A percentile compares a stretch with the other conserved stretches of the same genome.
These are phyloP conservation scores for Notocelia uddmanniana DNA, from an alignment of 2,888 invertebrate genomes.

Conservation along the genomic window DNA sequence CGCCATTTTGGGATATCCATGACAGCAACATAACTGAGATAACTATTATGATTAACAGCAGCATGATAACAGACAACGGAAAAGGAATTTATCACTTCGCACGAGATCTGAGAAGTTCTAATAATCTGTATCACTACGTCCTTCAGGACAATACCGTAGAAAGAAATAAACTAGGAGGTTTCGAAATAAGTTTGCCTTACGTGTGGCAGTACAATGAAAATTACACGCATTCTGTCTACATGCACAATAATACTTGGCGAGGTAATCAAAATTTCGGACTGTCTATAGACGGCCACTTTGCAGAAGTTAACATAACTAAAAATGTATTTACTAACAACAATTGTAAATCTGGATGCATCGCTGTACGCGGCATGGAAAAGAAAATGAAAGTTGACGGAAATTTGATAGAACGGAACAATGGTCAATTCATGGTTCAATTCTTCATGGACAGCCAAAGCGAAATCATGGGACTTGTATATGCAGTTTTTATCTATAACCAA, in stretches of 20 bases:
- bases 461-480: conserved; percentile 93
- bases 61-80: conserved; percentile 94
- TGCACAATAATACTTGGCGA: conserved; percentile 95
- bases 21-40: conserved; percentile 96
- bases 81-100: conserved; percentile 95
- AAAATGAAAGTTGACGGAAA: conserved; percentile 94
- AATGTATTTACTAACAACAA: conserved; percentile 94
- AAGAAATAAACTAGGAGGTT: conserved; percentile 94
- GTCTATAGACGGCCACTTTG: conserved; percentile 96
- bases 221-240: conserved; percentile 95
- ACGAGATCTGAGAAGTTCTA: conserved; percentile 96
- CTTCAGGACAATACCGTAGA: conserved; percentile 94
- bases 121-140: conserved; percentile 98
- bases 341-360: conserved; percentile 92
- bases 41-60: conserved; percentile 94
- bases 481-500: conserved; percentile 91
- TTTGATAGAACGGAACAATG: conserved; percentile 91
- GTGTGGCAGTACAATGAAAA: conserved; percentile 98
- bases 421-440: conserved; percentile 94
- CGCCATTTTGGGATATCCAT: conserved; percentile 94
- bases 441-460: conserved; percentile 96
- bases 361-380: conserved; percentile 98
- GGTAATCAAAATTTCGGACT: conserved; percentile 94
- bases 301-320: conserved; percentile 93
- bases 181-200: conserved; percentile 95